A percentile compares a stretch with the other conserved stretches of the same genome.
These are phyloP conservation scores for Pandion haliaetus DNA, from an alignment of 2,113 vertebrate genomes.

Conservation along the genomic window DNA sequence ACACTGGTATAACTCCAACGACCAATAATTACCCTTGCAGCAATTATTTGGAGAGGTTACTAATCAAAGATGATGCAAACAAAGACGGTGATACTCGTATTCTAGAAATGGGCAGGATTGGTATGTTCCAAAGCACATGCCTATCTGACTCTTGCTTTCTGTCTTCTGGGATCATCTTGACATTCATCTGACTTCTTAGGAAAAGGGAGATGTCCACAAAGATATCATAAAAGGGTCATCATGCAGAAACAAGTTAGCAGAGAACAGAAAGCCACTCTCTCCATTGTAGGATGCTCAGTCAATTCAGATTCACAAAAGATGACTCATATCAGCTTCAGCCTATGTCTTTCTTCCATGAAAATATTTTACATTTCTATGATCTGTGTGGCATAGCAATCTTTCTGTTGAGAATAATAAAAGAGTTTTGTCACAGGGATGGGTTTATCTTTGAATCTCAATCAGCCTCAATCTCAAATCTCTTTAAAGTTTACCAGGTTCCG, in stretches of 20 bases:
- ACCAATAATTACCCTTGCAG: neutral
- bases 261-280: neutral
- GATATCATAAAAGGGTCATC: neutral
- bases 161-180: neutral
- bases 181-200: neutral
- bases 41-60: neutral
- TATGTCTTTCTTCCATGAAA: neutral
- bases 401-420: neutral
- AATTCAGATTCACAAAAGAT: neutral
- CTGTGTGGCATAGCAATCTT: neutral
- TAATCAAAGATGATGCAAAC: neutral
- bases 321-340: neutral
- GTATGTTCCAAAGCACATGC: neutral
- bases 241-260: neutral
- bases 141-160: neutral
- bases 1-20: neutral
- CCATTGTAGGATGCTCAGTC: neutral
- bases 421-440: neutral
- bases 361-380: constrained; percentile 7
- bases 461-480: neutral
- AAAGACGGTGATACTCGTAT: neutral
- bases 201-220: neutral
- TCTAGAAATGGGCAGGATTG: neutral
- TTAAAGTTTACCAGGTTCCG: neutral
- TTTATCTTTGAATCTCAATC: neutral